Conservation (phyloP, 1,140 invertebrate genomes). For the Pachypeltis micranthus region DNA sequence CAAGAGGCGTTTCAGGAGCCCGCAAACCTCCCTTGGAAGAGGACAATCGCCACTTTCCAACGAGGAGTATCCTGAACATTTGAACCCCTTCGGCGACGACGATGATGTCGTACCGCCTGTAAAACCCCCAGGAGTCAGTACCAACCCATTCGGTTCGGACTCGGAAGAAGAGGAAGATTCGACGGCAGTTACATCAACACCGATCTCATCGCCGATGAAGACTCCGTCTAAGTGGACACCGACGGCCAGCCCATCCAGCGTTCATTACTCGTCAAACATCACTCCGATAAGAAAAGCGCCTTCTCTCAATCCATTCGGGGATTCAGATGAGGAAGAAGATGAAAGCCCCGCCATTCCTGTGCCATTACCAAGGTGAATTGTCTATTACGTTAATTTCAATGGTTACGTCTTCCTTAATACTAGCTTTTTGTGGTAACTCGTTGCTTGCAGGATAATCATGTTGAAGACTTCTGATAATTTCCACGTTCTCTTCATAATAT, state of each 20-base stretch:
- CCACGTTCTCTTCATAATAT: too few relatives aligned
- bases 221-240: neutral
- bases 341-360: slow-evolving; percentile 27
- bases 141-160: slow-evolving; percentile 60
- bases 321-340: slow-evolving; percentile 47
- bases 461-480: too few relatives aligned
- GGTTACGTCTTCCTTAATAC: too few relatives aligned
- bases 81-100: slow-evolving; percentile 66
- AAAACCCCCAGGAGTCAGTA: slow-evolving; percentile 29
- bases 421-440: too few relatives aligned
- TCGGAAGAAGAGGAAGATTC: slow-evolving; percentile 43
- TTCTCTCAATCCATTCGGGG: slow-evolving; percentile 51
- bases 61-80: slow-evolving; percentile 52
- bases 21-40: neutral
- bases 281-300: neutral
- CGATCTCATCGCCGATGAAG: neutral
- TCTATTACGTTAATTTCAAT: too few relatives aligned
- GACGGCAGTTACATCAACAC: neutral
- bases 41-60: neutral
- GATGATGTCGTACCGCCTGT: slow-evolving; percentile 41
- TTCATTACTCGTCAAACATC: slow-evolving; percentile 29
- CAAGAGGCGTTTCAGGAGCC: neutral
- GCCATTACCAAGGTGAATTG: slow-evolving; percentile 26
- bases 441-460: too few relatives aligned
- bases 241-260: neutral